Evolutionary conservation across 2,113 vertebrate genomes (phyloP).

Genomic region (Mormyrus iriodes): DNA sequence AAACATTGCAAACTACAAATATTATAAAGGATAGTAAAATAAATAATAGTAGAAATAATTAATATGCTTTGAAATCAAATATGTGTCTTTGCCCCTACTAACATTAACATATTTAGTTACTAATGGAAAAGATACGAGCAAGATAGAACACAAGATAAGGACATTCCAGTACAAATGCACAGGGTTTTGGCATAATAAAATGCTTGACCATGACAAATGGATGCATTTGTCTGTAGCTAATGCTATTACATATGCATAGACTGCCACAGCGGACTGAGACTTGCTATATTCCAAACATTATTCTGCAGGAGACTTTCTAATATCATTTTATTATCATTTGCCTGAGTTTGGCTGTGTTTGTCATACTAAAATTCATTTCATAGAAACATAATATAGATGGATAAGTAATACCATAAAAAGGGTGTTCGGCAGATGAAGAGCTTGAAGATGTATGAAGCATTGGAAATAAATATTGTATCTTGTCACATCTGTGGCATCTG

Average conservation of each 20-base stretch:
- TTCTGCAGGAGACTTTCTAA: neutral
- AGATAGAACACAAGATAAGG: neutral
- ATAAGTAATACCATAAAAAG: neutral
- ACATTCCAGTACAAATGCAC: neutral
- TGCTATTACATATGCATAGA: conserved; percentile 2
- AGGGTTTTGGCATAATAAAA: conserved; percentile 3
- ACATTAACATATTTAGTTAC: neutral
- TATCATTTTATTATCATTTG: neutral
- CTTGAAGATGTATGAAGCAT: neutral
- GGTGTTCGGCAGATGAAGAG: neutral
- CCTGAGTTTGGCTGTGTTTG: neutral
- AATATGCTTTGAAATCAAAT: neutral
- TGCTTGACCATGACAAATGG: conserved; percentile 1
- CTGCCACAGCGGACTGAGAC: neutral
- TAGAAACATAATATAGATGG: neutral
- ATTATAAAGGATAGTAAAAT: neutral
- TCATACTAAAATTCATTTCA: neutral
- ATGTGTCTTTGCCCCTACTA: no score
- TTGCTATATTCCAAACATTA: neutral
- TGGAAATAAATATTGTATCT: neutral
- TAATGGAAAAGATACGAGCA: neutral
- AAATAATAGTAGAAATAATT: neutral
- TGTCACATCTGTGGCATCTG: neutral
- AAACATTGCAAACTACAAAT: neutral
- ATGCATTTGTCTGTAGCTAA: neutral